Evolutionary conservation across 2,797 vertebrate species (phyloP), one percentile per base, ranked within the genome.

Genomic region (Catostomus latipinnis): DNA sequence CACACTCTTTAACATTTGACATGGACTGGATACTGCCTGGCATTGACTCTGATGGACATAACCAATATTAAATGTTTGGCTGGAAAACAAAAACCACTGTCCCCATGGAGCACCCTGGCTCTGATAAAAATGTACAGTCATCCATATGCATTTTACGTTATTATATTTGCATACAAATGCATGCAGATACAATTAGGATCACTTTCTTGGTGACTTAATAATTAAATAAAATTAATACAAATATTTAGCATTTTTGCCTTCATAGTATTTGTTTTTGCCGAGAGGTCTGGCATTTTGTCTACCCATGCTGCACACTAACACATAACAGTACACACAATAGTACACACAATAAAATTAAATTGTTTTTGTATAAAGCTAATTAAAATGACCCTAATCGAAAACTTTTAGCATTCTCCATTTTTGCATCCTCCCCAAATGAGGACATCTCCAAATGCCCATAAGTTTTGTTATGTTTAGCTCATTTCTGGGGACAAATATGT

Each of bases 11-110:
- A 82, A 82, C 72, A 81, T 81, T 82, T 85, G 90, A 89, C 90
- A 80, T 49, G 54, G 66, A 75, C 80, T 76, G 76, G 67, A 74
- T 43, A 71, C 80, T 78, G 81, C 82, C 86, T 92, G 91, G 88
- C 90, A 90, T 83, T 74, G 62, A 73, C 75, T 86, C 88, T 90
- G 78, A 91, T 86, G 87, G 82, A 71, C 87, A 91, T 92, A 92
- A 91, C 67, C 88, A 43, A 76, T 89, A 93, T 91, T 88, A 91
- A 87, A 88, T 56, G 18, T 88, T 91, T 92, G 91, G 92, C 91
- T 81, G 70, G 73, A 58, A 79, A 86, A 86, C 89, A 85, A 76
- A 83, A 71, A 58, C 49, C 50, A 61, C 54, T 48, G 63, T 71
- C 84, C 85, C 75, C 54, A 74, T 67, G 60, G 81, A 76, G 13